A percentile compares a stretch with the other conserved stretches of the same genome.
These are phyloP conservation scores for Onychostoma macrolepis DNA, from an alignment of 2,113 vertebrate genomes.

Conservation along the genomic window DNA sequence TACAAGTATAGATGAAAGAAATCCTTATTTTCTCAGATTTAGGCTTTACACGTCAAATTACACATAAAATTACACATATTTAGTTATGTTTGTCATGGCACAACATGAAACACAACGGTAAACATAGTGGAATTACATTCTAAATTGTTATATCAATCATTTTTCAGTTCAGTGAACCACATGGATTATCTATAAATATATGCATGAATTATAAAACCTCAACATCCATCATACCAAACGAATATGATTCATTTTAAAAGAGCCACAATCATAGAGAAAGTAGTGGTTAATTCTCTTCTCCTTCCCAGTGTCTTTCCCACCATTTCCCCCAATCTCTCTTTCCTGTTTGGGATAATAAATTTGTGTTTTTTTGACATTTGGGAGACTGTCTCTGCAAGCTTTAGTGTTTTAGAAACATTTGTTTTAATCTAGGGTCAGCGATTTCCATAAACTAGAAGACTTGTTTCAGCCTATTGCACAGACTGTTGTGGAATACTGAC, in stretches of 20 bases:
- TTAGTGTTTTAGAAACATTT: conserved; percentile 46
- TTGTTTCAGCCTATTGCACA: neutral
- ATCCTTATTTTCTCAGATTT: neutral
- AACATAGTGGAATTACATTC: conserved; percentile 12
- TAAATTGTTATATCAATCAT: conserved; percentile 25
- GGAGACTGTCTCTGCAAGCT: conserved; percentile 52
- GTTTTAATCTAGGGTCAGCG: conserved; percentile 54
- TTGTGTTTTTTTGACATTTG: conserved; percentile 67
- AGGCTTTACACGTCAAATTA: conserved; percentile 4
- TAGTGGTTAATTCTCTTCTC: neutral
- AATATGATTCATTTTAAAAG: conserved; percentile 22
- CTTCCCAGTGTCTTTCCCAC: neutral
- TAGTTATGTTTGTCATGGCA: conserved; percentile 14
- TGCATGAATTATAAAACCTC: conserved; percentile 33
- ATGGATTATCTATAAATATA: conserved; percentile 24
- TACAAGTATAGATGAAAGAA: neutral
- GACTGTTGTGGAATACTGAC: neutral
- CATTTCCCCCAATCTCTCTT: conserved; percentile 61
- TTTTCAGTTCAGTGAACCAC: conserved; percentile 24
- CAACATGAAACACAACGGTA: neutral
- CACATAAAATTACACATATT: conserved; percentile 7
- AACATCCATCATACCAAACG: conserved; percentile 1
- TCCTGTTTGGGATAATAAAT: conserved; percentile 74
- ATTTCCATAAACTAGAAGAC: conserved; percentile 62
- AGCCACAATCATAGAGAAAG: neutral